Conservation (phyloP, 2,888 invertebrate species). For the Adelphocoris suturalis region DNA sequence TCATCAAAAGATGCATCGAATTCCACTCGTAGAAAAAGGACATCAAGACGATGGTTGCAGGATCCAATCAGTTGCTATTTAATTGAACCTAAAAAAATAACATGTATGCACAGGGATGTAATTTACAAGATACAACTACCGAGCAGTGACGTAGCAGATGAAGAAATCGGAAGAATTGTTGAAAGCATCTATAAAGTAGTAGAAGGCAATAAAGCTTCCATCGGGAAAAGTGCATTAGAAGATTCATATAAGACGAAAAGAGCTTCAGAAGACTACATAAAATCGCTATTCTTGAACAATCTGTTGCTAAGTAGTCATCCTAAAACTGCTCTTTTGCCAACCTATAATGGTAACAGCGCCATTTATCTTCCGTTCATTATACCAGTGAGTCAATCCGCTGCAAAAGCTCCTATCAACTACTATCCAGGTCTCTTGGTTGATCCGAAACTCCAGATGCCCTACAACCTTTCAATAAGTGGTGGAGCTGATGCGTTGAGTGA, state of each 20-base stretch:
- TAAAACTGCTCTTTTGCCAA: background rate
- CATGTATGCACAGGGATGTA: constrained; percentile 46
- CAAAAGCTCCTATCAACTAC: background rate
- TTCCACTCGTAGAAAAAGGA: constrained; percentile 4
- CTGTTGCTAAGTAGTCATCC: background rate
- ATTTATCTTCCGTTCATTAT: constrained; percentile 16
- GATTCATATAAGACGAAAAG: constrained; percentile 7
- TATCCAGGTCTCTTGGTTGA: constrained; percentile 19
- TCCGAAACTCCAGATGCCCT: background rate
- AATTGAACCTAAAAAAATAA: constrained; percentile 57
- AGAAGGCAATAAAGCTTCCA: constrained; percentile 14
- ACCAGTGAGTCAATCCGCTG: constrained; percentile 27
- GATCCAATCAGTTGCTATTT: constrained; percentile 64
- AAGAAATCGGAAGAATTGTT: constrained; percentile 64
- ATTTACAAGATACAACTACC: constrained; percentile 59
- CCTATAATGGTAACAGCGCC: constrained; percentile 19
- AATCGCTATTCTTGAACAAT: constrained; percentile 29
- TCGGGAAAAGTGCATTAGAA: background rate
- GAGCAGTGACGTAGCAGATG: constrained; percentile 29
- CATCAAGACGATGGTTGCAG: background rate
- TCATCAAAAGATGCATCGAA: constrained; percentile 13
- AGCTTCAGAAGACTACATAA: constrained; percentile 34
- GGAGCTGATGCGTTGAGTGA: background rate
- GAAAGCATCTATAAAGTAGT: constrained; percentile 56
- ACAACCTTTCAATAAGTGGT: background rate